Conservation (phyloP, 2,797 vertebrate species). For the Iguana delicatissima region DNA sequence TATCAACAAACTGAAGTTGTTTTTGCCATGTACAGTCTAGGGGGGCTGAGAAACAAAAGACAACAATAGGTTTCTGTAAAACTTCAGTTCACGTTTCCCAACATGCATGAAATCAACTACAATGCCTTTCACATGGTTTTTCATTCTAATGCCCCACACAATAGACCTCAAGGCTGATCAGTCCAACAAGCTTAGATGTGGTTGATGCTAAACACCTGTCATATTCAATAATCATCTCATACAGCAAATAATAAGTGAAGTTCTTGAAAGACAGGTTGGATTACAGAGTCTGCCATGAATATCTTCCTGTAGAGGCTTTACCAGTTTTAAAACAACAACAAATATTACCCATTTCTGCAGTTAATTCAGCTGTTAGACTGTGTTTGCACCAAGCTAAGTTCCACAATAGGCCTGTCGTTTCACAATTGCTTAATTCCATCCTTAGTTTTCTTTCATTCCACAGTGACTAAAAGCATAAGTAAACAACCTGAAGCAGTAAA, state of each 20-base stretch:
- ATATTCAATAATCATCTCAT: conserved; percentile 4
- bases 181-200: conserved; percentile 14
- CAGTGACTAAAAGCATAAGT: not conserved
- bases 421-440: not conserved
- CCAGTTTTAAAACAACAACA: not conserved
- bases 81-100: not conserved
- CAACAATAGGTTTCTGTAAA: not conserved
- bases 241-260: not conserved
- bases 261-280: not conserved
- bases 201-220: conserved; percentile 5
- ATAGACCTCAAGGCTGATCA: conserved; percentile 8
- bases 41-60: not conserved
- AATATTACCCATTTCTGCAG: not conserved
- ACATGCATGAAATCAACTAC: not conserved
- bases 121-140: not conserved
- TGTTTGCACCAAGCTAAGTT: not conserved
- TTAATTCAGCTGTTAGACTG: not conserved
- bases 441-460: not conserved
- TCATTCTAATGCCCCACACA: not conserved
- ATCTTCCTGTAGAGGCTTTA: not conserved
- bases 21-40: not conserved
- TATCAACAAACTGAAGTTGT: conserved; percentile 11
- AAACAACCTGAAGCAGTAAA: conserved; percentile 1
- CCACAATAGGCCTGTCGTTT: not conserved
- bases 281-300: not conserved